Percentiles rank a stretch among this genome's conserved stretches.
Evolutionary conservation across 1,140 invertebrate genomes (phyloP).

Genomic region (Hyposmocoma kahamanoa): DNA sequence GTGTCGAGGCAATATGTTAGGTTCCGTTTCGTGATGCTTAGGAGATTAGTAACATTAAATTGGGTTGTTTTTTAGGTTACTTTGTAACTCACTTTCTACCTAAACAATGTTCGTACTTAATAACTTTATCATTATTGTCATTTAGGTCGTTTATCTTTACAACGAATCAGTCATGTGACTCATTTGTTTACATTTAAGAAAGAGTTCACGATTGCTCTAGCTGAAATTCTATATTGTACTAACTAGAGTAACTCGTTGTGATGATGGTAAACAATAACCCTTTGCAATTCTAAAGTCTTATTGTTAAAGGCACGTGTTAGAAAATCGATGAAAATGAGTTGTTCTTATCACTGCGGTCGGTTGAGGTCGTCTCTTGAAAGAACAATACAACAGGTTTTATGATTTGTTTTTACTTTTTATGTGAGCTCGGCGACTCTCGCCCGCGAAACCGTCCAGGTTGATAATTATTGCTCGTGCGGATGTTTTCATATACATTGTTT

Average conservation of each 20-base stretch:
- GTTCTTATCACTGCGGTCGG: slow-evolving; percentile 41
- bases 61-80: slow-evolving; percentile 22
- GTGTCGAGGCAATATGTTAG: slow-evolving; percentile 35
- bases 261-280: background rate
- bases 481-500: slow-evolving; percentile 26
- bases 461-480: slow-evolving; percentile 31
- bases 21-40: slow-evolving; percentile 49
- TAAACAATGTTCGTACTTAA: slow-evolving; percentile 12
- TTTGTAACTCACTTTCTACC: slow-evolving; percentile 42
- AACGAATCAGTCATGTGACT: too few relatives aligned
- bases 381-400: slow-evolving; percentile 66
- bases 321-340: slow-evolving; percentile 39
- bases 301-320: slow-evolving; percentile 44
- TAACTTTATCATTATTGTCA: background rate
- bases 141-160: too few relatives aligned
- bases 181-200: too few relatives aligned
- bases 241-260: too few relatives aligned
- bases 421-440: slow-evolving; percentile 9
- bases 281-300: slow-evolving; percentile 25
- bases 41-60: slow-evolving; percentile 29
- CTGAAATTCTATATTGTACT: too few relatives aligned
- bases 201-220: too few relatives aligned
- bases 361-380: slow-evolving; percentile 48
- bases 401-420: slow-evolving; percentile 57
- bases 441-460: slow-evolving; percentile 15